These are phyloP conservation scores for Lasiurus cinereus DNA, from an alignment of 2,113 vertebrate genomes.

Conservation along the genomic window DNA sequence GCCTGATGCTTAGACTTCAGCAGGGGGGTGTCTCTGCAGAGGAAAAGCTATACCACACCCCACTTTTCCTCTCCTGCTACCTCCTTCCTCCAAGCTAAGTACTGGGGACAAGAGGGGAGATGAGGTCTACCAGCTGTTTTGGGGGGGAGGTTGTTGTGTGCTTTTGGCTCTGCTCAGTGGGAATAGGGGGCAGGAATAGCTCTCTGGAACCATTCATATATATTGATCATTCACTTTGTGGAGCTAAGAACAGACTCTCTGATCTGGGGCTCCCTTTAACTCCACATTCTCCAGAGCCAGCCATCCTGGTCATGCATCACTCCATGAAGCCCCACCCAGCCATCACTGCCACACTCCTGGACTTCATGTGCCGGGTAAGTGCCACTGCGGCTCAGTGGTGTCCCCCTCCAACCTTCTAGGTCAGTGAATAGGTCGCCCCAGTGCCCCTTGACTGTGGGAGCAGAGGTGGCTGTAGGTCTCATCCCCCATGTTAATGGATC, in stretches of 20 bases:
- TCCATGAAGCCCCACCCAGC: constrained; percentile 99
- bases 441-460: neutral
- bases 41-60: neutral
- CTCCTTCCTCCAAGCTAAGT: neutral
- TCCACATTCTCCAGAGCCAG: constrained; percentile 90
- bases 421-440: neutral
- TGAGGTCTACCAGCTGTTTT: neutral
- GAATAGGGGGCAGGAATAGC: neutral
- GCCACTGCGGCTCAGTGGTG: accelerated
- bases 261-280: neutral
- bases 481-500: accelerated
- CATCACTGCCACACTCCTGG: constrained; percentile 97
- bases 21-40: neutral
- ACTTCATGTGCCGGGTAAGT: constrained; percentile 98
- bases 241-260: neutral
- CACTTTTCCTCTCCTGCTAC: neutral
- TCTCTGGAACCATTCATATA: neutral
- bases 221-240: neutral
- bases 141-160: neutral
- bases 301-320: constrained; percentile 99
- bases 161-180: neutral
- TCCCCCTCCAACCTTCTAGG: neutral
- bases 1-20: neutral
- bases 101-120: neutral
- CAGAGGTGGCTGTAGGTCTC: neutral